Evolutionary conservation across 2,113 vertebrate species (phyloP), one percentile per base, ranked within the genome.

Genomic region (Lycocorax pyrrhopterus): DNA sequence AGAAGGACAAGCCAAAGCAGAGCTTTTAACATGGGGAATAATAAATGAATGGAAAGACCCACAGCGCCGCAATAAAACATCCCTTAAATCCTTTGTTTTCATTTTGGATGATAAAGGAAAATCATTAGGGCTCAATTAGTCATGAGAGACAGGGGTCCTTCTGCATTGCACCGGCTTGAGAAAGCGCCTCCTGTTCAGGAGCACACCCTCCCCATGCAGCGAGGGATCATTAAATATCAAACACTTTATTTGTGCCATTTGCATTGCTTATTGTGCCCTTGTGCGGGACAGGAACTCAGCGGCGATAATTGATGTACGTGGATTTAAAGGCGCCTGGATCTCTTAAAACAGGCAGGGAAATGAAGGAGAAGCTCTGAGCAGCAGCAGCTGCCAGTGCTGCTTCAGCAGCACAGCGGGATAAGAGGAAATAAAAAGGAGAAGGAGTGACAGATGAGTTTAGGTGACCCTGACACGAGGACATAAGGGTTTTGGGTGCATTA

Each of bases 51-150:
- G 76, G 53, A 83, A 76, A 66, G 77, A 81, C 46, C 35, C 89
- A 68, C 39, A 69, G 87, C 0, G 4, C 62, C 0, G 0, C 73
- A 87, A 63, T 81, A 92, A 94, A 93, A 89, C 56, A 75, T 78
- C 62, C 73, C 22, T 94, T 68, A 84, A 91, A 82, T 84, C 86
- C 66, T 96, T 89, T 94, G 91, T 94, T 92, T 94, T 94, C 29
- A 21, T 93, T 95, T 87, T 2, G 4, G 64, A 72, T 62, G 44
- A 90, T 92, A 93, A 92, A 92, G 91, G 64, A 71, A 95, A 96
- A 72, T 69, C 83, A 80, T 92, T 86, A 86, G 64, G 68, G 56
- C 68, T 92, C 91, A 90, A 84, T 93, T 90, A 84, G 69, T 84
- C 89, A 78, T 22, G 43, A 81, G 84, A 92, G 83, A 77, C 37